These are phyloP conservation scores for Caenorhabditis sulstoni DNA, from an alignment of 2,888 invertebrate species.

Conservation along the genomic window DNA sequence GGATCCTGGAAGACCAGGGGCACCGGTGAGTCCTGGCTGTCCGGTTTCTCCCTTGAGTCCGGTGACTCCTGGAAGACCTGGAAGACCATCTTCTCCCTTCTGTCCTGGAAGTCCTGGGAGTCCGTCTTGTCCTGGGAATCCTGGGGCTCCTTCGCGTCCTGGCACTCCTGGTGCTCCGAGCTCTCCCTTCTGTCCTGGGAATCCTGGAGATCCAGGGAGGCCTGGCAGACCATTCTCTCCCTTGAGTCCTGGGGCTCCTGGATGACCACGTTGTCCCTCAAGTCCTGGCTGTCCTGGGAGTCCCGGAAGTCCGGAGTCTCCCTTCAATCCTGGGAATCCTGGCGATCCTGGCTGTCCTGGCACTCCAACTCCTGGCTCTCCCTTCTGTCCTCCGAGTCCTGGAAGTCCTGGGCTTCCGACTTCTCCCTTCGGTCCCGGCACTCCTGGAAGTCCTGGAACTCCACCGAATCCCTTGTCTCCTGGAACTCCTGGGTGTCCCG, in stretches of 20 bases:
- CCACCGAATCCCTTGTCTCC: slow-evolving; percentile 72
- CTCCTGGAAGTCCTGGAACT: slow-evolving; percentile 77
- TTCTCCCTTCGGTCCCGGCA: slow-evolving; percentile 82
- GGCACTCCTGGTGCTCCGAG: slow-evolving; percentile 75
- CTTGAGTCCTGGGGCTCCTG: slow-evolving; percentile 71
- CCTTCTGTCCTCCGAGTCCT: slow-evolving; percentile 74
- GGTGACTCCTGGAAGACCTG: slow-evolving; percentile 75
- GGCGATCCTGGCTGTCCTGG: slow-evolving; percentile 68
- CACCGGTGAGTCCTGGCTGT: slow-evolving; percentile 87
- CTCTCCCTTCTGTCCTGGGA: slow-evolving; percentile 77
- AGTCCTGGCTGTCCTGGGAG: slow-evolving; percentile 67
- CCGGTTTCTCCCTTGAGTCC: slow-evolving; percentile 81
- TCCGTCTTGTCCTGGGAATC: slow-evolving; percentile 71
- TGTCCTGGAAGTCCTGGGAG: slow-evolving; percentile 84
- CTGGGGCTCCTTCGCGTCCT: slow-evolving; percentile 70
- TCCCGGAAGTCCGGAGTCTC: slow-evolving; percentile 70
- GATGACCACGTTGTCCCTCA: slow-evolving; percentile 69
- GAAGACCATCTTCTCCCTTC: slow-evolving; percentile 80
- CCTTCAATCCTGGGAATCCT: slow-evolving; percentile 83
- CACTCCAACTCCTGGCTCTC: slow-evolving; percentile 66
- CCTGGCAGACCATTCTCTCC: slow-evolving; percentile 65
- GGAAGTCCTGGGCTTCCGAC: slow-evolving; percentile 85
- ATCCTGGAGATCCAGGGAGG: slow-evolving; percentile 72
- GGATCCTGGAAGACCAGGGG: slow-evolving; percentile 83
- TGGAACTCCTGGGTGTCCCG: slow-evolving; percentile 63